Base-by-base conservation (phyloP, 2,797 vertebrate genomes). In the Muraenolepis orangiensis region DNA sequence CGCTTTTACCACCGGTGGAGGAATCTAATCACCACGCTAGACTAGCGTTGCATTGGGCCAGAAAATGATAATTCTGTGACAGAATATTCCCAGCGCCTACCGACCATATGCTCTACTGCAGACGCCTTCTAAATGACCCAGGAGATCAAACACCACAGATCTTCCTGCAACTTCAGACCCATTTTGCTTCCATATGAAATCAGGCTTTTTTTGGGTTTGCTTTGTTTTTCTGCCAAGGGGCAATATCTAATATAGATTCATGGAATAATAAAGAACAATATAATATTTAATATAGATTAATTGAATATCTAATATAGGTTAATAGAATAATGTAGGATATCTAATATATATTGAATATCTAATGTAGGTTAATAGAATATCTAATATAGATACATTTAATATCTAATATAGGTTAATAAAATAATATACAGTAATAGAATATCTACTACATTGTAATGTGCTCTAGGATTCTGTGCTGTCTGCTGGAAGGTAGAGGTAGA, bases 51-150 rank as follows among this genome's bases (percentile, higher is more conserved):
- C 80, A 57, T 78, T 64, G 70, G 6, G 77, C 79, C 79, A 82
- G 83, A 72, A 88, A 80, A 85, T 66, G 14, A 73, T 80, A 76
- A 87, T 83, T 86, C 81, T 66, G 76, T 67, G 61, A 76, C 81
- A 73, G n/a, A 79, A 79, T 79, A 51, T 82, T 78, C 80, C 31
- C 73, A 74, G 28, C 79, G 81, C 80, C 84, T 67, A 66, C 32
- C 34, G 75, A 72, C 70, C 78, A 32, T 75, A 68, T 18, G 14
- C 38, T 31, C 71, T 79, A 72, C 46, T 77, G 71, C 30, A 84
- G 80, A 81, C 76, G 78, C 74, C 57, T 36, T 70, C 68, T 72
- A 38, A 89, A 76, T 77, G 66, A 42, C 18, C 46, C 10, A 4
- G 18, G 46, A 66, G 74, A 34, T 29, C 57, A 74, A 29, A 34